Evolutionary conservation across 2,888 invertebrate genomes (phyloP).

Genomic region (Agrotis segetum): DNA sequence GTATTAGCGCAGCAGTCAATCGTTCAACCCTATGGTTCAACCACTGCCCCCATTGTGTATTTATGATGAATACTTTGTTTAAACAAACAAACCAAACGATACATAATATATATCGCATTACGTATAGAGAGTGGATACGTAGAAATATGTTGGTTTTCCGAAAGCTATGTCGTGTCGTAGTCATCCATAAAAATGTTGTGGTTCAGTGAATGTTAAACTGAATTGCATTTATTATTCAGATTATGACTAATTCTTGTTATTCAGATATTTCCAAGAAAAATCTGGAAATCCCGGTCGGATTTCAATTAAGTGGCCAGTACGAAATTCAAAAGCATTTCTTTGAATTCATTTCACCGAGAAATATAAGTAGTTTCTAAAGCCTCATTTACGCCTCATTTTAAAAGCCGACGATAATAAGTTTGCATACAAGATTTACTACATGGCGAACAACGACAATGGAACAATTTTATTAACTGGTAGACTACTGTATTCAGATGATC

Average conservation of each 20-base stretch:
- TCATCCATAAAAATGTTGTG: slow-evolving; percentile 21
- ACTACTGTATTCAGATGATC: no score
- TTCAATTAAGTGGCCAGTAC: not conserved
- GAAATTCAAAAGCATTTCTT: slow-evolving; percentile 3
- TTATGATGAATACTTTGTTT: not conserved
- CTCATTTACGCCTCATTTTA: no score
- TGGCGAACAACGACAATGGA: no score
- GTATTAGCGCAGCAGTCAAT: no score
- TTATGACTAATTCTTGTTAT: slow-evolving; percentile 26
- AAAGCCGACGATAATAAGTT: no score
- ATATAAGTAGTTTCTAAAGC: not conserved
- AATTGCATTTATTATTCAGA: not conserved
- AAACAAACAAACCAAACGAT: no score
- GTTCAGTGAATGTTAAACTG: slow-evolving; percentile 1
- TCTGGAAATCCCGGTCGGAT: not conserved
- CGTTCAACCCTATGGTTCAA: no score
- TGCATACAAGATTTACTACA: no score
- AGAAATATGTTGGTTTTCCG: slow-evolving; percentile 17
- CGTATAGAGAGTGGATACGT: not conserved
- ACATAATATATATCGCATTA: no score
- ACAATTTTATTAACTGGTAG: no score
- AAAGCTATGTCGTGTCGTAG: not conserved
- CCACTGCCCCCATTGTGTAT: no score
- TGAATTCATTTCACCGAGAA: not conserved
- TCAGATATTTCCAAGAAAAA: slow-evolving; percentile 1